Evolutionary conservation across 2,113 vertebrate species (phyloP), one percentile per base, ranked within the genome.

Genomic region (Baryphthengus martii): DNA sequence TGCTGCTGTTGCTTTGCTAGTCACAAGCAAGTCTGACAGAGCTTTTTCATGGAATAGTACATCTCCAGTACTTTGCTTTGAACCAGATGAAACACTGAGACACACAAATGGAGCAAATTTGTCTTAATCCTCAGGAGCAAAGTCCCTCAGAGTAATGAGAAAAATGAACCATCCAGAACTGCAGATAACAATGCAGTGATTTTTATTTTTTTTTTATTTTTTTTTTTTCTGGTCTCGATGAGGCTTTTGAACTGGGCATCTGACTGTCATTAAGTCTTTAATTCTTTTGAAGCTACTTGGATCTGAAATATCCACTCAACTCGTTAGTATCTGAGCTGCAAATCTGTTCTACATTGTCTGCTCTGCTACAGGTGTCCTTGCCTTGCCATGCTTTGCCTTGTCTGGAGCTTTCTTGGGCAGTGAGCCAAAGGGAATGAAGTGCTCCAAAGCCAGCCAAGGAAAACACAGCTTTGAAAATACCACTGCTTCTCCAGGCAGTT

Each of bases 391-490:
- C 33, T 82, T 63, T 65, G 66, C 71, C 74, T 75, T 37, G 62
- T 80, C 71, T 77, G 75, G 55, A 92, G 56, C 81, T 62, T 62
- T 63, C 55, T 39, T 31, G 79, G 93, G 85, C 89, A 50, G 35
- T 29, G 62, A 47, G 86, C 84, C 94, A 88, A 90, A 85, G 85
- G 17, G 81, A 95, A 86, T n/a, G 15, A 95, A 92, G 71, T 40
- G 39, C 65, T 75, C 28, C 42, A 50, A 80, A 94, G 52, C 39
- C 66, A 84, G 91, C 92, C 96, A 97, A 97, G 88, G 33, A 83
- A 96, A 96, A 88, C 29, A 91, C 10, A 81, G 88, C 56, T 88
- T 58, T 66, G 91, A 63, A 95, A 85, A 62, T 63, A 65, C 28
- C 66, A 42, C 85, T 1, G 11, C 55, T 93, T 87, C 75, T 84